These are phyloP conservation scores for Perccottus glenii DNA, from an alignment of 2,113 vertebrate species.

Conservation along the genomic window DNA sequence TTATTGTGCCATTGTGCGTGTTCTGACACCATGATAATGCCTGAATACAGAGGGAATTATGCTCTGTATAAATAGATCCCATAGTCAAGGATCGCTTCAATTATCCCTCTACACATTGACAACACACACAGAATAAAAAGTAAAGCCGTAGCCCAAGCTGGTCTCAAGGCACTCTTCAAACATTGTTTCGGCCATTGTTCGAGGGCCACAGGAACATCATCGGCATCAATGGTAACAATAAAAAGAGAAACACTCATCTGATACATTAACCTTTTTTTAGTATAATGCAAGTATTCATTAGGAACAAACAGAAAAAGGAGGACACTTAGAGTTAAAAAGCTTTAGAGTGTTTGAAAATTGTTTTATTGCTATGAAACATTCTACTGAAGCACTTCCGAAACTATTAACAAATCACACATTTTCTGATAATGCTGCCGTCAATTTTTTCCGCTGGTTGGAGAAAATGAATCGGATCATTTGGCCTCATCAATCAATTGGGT, in stretches of 20 bases:
- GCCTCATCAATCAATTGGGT: constrained; percentile 93
- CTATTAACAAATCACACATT: too few species aligned
- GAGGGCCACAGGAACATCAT: constrained; percentile 68
- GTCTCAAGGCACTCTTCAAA: constrained; percentile 75
- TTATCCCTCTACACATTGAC: constrained; percentile 78
- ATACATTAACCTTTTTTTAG: constrained; percentile 56
- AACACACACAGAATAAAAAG: constrained; percentile 77
- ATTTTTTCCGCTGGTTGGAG: constrained; percentile 87
- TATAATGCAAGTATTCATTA: constrained; percentile 30
- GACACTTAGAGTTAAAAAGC: background rate
- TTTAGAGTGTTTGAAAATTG: background rate
- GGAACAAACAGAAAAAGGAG: constrained; percentile 1
- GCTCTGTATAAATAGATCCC: constrained; percentile 78
- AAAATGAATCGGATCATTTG: constrained; percentile 91
- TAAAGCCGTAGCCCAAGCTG: constrained; percentile 73
- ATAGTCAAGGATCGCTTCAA: constrained; percentile 78
- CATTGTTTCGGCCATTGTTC: constrained; percentile 73
- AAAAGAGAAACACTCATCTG: constrained; percentile 63
- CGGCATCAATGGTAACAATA: constrained; percentile 61
- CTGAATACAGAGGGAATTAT: constrained; percentile 80
- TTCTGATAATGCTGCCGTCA: constrained; percentile 78
- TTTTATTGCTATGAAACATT: background rate
- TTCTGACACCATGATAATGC: constrained; percentile 79
- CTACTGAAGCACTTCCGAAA: too few species aligned
- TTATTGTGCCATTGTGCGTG: constrained; percentile 80